Evolutionary conservation across 2,797 vertebrate genomes (phyloP).

Genomic region (Enteromius trimaculatus): DNA sequence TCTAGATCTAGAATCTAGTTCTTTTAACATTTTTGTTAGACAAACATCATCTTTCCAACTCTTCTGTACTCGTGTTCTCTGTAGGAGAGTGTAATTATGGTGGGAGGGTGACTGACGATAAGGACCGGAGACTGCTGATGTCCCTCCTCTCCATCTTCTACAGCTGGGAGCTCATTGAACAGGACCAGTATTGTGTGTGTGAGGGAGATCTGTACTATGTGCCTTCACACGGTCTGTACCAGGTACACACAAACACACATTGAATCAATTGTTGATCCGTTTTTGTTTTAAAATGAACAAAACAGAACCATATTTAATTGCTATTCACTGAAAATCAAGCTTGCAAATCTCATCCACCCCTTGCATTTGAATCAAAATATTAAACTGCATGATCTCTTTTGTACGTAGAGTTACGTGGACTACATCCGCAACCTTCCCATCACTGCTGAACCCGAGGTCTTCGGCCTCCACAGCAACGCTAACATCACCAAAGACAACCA

Average conservation of each 20-base stretch:
- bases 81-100: conserved; percentile 96
- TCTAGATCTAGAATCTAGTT: too few relatives aligned
- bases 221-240: conserved; percentile 82
- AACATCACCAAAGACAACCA: conserved; percentile 96
- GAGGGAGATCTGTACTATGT: conserved; percentile 83
- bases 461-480: conserved; percentile 92
- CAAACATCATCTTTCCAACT: background rate
- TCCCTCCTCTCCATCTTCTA: conserved; percentile 91
- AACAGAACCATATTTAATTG: background rate
- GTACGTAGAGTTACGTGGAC: conserved; percentile 83
- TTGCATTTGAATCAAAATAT: background rate
- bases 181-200: conserved; percentile 81
- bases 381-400: conserved; percentile 13
- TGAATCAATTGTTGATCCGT: background rate
- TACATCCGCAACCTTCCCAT: conserved; percentile 87
- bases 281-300: background rate
- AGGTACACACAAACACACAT: conserved; percentile 73
- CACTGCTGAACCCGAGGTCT: conserved; percentile 86
- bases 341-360: background rate
- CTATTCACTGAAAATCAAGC: background rate
- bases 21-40: background rate
- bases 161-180: conserved; percentile 80
- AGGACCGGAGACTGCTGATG: conserved; percentile 90
- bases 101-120: conserved; percentile 94
- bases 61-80: conserved; percentile 16